Percentiles rank a stretch among this genome's conserved stretches.
phyloP scores from a whole-genome alignment of 2,888 invertebrate genomes.

The Pandemis corylana region DNA sequence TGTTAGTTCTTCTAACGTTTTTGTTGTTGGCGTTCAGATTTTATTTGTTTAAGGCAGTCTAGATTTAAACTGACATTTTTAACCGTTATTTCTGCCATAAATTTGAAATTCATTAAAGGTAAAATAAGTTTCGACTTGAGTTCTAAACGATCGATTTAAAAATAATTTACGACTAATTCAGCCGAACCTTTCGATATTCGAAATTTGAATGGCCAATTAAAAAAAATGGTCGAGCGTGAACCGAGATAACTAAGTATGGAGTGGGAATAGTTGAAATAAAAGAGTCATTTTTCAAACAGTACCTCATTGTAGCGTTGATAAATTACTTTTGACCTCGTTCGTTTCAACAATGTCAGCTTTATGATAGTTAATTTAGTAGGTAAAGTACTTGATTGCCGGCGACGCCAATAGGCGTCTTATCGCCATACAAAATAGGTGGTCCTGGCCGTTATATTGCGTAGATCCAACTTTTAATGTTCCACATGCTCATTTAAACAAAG shows the following conservation, averaged over 20 bases:
- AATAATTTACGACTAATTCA: slow-evolving; percentile 18
- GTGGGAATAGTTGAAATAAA: slow-evolving; percentile 40
- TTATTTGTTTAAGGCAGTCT: neutral
- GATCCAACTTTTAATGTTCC: slow-evolving; percentile 3
- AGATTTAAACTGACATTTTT: neutral
- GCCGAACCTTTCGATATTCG: slow-evolving; percentile 15
- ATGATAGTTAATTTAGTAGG: slow-evolving; percentile 38
- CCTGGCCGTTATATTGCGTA: slow-evolving; percentile 20
- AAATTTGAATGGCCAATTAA: slow-evolving; percentile 38
- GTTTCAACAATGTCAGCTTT: slow-evolving; percentile 40
- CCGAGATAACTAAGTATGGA: slow-evolving; percentile 42
- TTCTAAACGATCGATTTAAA: slow-evolving; percentile 22
- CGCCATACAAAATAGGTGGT: slow-evolving; percentile 3
- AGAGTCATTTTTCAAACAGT: slow-evolving; percentile 39
- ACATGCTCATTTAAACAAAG: neutral
- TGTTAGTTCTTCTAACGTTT: neutral
- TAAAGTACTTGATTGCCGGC: slow-evolving; percentile 11
- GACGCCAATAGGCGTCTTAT: slow-evolving; percentile 16
- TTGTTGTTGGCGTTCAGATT: neutral
- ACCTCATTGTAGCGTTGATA: slow-evolving; percentile 42
- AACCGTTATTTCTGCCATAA: neutral
- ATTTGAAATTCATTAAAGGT: neutral
- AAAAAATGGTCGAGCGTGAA: slow-evolving; percentile 27
- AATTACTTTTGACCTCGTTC: slow-evolving; percentile 44
- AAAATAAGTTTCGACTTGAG: neutral